A percentile compares a stretch with the other conserved stretches of the same genome.
Conservation (phyloP, 1,140 invertebrate genomes). For the Diabrotica undecimpunctata region DNA sequence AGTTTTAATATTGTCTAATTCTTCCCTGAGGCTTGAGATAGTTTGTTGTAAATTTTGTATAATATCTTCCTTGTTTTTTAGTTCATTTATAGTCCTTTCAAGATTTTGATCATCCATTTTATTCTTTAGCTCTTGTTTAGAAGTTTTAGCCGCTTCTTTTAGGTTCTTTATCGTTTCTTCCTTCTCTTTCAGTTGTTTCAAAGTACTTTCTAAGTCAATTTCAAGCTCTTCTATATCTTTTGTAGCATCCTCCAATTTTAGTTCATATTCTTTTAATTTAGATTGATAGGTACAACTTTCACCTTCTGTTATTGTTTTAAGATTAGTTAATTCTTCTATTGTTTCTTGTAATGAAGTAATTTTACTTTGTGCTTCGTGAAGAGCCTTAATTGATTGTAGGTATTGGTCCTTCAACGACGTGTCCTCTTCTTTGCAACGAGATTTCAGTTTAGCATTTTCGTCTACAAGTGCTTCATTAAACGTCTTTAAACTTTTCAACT, state of each 20-base stretch:
- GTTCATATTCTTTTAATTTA: slow-evolving; percentile 18
- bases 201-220: slow-evolving; percentile 5
- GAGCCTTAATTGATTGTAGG: slow-evolving; percentile 16
- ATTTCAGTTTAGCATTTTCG: slow-evolving; percentile 13
- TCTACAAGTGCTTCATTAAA: slow-evolving; percentile 7
- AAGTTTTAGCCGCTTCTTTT: not conserved
- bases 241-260: slow-evolving; percentile 9
- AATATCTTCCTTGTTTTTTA: too few relatives aligned
- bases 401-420: slow-evolving; percentile 24
- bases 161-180: not conserved
- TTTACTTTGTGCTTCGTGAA: slow-evolving; percentile 27
- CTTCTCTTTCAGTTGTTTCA: slow-evolving; percentile 9
- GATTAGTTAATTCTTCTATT: slow-evolving; percentile 23
- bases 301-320: slow-evolving; percentile 22
- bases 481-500: slow-evolving; percentile 21
- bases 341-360: slow-evolving; percentile 23
- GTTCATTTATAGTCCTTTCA: too few relatives aligned
- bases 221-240: slow-evolving; percentile 11
- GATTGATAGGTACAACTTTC: slow-evolving; percentile 25
- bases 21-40: too few relatives aligned
- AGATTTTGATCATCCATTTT: too few relatives aligned
- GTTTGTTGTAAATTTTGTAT: too few relatives aligned
- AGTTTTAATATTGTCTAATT: too few relatives aligned
- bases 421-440: slow-evolving; percentile 14
- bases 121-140: not conserved